phyloP scores from a whole-genome alignment of 2,113 vertebrate genomes.

The Lipophrys pholis region DNA sequence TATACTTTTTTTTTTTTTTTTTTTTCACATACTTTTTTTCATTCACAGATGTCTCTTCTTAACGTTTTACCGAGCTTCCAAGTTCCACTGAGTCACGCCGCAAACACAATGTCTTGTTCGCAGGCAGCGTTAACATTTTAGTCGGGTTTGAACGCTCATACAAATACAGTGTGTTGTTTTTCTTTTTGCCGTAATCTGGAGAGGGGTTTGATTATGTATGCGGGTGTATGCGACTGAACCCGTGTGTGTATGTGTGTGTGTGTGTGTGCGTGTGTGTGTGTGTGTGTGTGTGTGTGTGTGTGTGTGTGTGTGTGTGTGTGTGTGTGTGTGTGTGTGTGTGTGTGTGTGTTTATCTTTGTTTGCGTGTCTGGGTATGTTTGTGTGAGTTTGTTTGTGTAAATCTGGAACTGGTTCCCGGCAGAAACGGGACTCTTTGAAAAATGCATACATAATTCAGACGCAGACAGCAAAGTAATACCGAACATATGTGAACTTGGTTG shows the following conservation, averaged over 20 bases:
- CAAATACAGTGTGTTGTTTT: constrained; percentile 8
- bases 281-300: too few relatives aligned
- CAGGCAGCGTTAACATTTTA: constrained; percentile 10
- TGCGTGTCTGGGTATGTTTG: too few relatives aligned
- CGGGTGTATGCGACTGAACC: background rate
- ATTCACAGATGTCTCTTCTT: constrained; percentile 72
- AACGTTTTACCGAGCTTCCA: constrained; percentile 48
- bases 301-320: background rate
- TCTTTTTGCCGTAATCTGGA: background rate
- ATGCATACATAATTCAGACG: constrained; percentile 42
- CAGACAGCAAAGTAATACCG: constrained; percentile 48
- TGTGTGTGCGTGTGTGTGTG: background rate
- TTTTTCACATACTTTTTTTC: constrained; percentile 31
- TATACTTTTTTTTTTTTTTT: constrained; percentile 32
- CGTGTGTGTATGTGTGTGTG: constrained; percentile 8
- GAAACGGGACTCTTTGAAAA: constrained; percentile 33
- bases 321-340: constrained; percentile 13
- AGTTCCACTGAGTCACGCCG: constrained; percentile 49
- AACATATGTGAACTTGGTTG: constrained; percentile 38
- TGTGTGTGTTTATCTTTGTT: background rate
- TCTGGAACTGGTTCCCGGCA: constrained; percentile 41
- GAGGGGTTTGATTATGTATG: constrained; percentile 2
- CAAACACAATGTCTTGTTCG: constrained; percentile 36
- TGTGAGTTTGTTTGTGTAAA: constrained; percentile 9
- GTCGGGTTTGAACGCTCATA: constrained; percentile 8